Percentiles rank a stretch among this genome's conserved stretches.
Evolutionary conservation across 2,888 invertebrate genomes (phyloP).

Genomic region (Colletes collaris): DNA sequence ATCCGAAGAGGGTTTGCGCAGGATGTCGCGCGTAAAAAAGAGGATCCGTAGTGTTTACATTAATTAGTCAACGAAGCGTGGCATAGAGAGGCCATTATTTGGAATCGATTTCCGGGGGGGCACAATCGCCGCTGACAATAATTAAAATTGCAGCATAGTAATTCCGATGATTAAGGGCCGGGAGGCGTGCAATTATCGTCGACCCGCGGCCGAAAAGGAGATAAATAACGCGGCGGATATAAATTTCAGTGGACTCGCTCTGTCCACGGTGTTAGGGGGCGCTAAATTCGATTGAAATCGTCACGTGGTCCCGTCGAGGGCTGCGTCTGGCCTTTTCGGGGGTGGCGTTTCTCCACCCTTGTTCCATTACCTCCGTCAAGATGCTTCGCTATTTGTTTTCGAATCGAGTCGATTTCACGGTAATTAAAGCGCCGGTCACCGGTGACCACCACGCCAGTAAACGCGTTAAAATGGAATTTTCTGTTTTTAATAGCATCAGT

Average conservation of each 20-base stretch:
- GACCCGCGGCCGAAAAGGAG: conserved; percentile 42
- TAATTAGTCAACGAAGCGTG: conserved; percentile 30
- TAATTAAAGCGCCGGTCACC: no score
- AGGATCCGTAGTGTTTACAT: conserved; percentile 14
- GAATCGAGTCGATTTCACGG: no score
- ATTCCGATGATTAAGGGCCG: conserved; percentile 59
- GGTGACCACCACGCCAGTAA: no score
- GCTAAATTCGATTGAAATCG: conserved; percentile 47
- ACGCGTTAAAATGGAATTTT: no score
- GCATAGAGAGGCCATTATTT: conserved; percentile 39
- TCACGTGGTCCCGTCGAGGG: conserved; percentile 1
- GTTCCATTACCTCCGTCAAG: no score
- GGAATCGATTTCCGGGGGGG: conserved; percentile 42
- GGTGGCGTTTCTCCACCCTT: background rate
- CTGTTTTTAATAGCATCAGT: no score
- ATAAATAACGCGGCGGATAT: conserved; percentile 54
- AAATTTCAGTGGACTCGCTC: conserved; percentile 43
- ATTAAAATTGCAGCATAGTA: conserved; percentile 61
- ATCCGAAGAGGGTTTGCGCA: no score
- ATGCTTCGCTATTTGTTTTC: no score
- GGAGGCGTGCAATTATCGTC: conserved; percentile 51
- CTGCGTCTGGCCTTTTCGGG: background rate
- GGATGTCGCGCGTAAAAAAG: background rate
- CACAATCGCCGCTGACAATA: conserved; percentile 55
- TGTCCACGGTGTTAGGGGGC: conserved; percentile 24